Evolutionary conservation across 1,140 invertebrate species (phyloP).

Genomic region (Parapsyche elsis): DNA sequence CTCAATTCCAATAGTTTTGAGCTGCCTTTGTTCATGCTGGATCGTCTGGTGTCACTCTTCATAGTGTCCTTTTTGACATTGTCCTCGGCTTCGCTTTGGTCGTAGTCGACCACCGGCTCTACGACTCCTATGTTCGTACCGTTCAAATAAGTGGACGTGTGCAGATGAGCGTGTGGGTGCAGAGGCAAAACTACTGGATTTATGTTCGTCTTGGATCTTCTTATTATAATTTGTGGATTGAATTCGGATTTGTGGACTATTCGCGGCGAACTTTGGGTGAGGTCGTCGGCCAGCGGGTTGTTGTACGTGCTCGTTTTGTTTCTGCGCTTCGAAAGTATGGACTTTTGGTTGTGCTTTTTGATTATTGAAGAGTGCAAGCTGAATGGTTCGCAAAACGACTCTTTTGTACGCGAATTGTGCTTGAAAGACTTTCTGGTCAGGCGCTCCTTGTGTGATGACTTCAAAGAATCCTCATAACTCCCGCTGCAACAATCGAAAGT

Average conservation of each 20-base stretch:
- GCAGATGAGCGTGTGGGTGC: slow-evolving; percentile 32
- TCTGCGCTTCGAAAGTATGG: slow-evolving; percentile 38
- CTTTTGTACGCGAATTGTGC: slow-evolving; percentile 35
- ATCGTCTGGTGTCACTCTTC: slow-evolving; percentile 51
- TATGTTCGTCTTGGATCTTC: slow-evolving; percentile 41
- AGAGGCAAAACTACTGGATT: slow-evolving; percentile 36
- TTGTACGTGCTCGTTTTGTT: slow-evolving; percentile 30
- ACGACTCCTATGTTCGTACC: slow-evolving; percentile 57
- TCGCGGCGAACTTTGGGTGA: slow-evolving; percentile 36
- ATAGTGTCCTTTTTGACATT: slow-evolving; percentile 60
- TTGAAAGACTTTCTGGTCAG: slow-evolving; percentile 49
- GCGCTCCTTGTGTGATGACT: slow-evolving; percentile 60
- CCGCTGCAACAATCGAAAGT: slow-evolving; percentile 62
- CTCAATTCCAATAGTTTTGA: slow-evolving; percentile 64
- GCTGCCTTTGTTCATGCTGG: slow-evolving; percentile 55
- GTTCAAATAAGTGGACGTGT: slow-evolving; percentile 39
- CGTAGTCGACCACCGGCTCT: slow-evolving; percentile 66
- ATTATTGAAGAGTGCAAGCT: slow-evolving; percentile 49
- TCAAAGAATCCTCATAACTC: slow-evolving; percentile 75
- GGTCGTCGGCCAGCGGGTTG: slow-evolving; percentile 33
- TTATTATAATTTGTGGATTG: slow-evolving; percentile 36
- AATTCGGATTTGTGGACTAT: slow-evolving; percentile 40
- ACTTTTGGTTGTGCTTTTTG: slow-evolving; percentile 45
- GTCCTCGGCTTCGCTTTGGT: slow-evolving; percentile 64
- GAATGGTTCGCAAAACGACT: slow-evolving; percentile 41